Percentiles rank a stretch among this genome's conserved stretches.
Conservation (phyloP, 64 coral and sea anemone genomes). For the Anthopleura sola region DNA sequence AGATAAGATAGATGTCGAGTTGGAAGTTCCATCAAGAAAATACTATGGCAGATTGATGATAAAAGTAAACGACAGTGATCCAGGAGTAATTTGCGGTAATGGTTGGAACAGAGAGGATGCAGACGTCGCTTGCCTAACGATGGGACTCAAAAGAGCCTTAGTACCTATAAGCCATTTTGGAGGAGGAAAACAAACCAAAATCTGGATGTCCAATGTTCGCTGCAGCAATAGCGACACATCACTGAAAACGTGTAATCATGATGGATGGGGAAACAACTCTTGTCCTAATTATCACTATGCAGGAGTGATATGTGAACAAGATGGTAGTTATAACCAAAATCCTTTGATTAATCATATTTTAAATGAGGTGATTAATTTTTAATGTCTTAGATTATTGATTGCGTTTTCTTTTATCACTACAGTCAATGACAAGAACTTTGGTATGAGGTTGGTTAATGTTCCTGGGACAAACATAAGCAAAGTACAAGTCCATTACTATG, state of each 20-base stretch:
- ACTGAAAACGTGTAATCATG: background rate
- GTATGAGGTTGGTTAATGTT: background rate
- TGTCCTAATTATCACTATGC: background rate
- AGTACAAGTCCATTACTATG: background rate
- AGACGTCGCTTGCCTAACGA: too few relatives aligned
- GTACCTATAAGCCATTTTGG: background rate
- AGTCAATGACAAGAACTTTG: background rate
- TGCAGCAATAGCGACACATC: background rate
- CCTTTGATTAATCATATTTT: too few relatives aligned
- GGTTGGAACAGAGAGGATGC: too few relatives aligned
- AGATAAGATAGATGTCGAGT: background rate
- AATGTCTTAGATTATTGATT: background rate
- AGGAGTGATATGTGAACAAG: background rate
- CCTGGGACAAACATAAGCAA: background rate
- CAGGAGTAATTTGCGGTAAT: background rate
- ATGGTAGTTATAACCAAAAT: background rate
- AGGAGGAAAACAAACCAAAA: background rate
- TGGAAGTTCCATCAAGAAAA: background rate
- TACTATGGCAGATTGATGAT: background rate
- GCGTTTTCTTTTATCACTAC: background rate
- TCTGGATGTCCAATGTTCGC: background rate
- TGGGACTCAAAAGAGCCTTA: background rate
- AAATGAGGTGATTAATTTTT: background rate
- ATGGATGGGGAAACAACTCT: background rate
- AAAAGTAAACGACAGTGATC: background rate